These are phyloP conservation scores for Anarrhichthys ocellatus DNA, from an alignment of 2,113 vertebrate genomes.

Conservation along the genomic window DNA sequence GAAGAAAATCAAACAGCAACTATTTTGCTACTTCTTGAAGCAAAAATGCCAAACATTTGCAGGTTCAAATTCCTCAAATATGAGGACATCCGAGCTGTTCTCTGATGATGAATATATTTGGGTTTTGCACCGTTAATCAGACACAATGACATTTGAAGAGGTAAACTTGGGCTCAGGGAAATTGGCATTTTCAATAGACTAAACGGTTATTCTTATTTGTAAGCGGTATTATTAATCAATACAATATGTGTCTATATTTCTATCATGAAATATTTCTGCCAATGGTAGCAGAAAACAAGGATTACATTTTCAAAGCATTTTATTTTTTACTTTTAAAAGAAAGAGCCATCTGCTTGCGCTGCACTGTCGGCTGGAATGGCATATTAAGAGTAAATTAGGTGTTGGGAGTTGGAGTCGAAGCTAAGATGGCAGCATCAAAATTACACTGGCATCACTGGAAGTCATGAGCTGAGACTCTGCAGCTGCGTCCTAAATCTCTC, in stretches of 20 bases:
- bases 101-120: neutral
- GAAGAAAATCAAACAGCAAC: neutral
- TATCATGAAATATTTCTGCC: neutral
- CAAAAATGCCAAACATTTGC: neutral
- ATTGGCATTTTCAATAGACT: neutral
- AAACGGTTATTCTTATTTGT: neutral
- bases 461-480: slow-evolving; percentile 58
- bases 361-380: slow-evolving; percentile 3
- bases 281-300: neutral
- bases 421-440: slow-evolving; percentile 56
- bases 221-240: neutral
- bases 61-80: neutral
- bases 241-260: neutral
- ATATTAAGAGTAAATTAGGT: slow-evolving; percentile 35
- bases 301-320: neutral
- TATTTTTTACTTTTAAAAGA: neutral
- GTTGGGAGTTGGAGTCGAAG: slow-evolving; percentile 34
- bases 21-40: neutral
- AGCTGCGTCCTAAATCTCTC: slow-evolving; percentile 65
- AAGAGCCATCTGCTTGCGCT: slow-evolving; percentile 4
- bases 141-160: neutral
- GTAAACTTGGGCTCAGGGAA: neutral
- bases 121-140: neutral
- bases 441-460: slow-evolving; percentile 58
- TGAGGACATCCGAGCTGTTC: neutral